Percentiles rank a stretch among this genome's conserved stretches.
Evolutionary conservation across 2,888 invertebrate genomes (phyloP).

Genomic region (Synergus itoensis): DNA sequence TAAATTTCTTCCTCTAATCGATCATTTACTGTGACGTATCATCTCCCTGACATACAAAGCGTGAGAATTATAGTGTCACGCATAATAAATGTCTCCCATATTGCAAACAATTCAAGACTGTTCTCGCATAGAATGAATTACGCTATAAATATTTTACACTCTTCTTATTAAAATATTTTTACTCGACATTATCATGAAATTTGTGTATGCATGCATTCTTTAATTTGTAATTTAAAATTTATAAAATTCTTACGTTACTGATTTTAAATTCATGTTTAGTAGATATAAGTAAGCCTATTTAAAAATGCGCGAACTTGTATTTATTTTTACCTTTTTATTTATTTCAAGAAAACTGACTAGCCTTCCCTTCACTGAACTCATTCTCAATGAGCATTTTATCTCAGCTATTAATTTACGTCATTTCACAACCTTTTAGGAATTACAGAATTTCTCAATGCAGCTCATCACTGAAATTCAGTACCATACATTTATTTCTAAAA

Average conservation of each 20-base stretch:
- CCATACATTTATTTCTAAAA: conserved; percentile 4
- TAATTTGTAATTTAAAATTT: no score
- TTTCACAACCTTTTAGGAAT: not conserved
- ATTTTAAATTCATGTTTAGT: no score
- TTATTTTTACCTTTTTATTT: not conserved
- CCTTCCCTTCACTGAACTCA: not conserved
- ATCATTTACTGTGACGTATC: conserved; percentile 25
- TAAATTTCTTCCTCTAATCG: conserved; percentile 27
- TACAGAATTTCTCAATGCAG: not conserved
- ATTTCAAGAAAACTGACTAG: not conserved
- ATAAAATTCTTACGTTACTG: no score
- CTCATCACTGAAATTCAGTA: conserved; percentile 8
- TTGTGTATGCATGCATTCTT: not conserved
- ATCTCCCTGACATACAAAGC: conserved; percentile 35
- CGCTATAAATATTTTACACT: not conserved
- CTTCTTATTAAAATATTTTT: not conserved
- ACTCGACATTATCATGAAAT: not conserved
- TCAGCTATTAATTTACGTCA: conserved; percentile 8
- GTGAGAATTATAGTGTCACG: conserved; percentile 28
- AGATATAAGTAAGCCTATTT: not conserved
- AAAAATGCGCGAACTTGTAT: not conserved
- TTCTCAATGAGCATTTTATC: not conserved
- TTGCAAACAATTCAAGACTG: conserved; percentile 35
- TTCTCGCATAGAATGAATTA: not conserved
- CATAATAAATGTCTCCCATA: conserved; percentile 31